These are phyloP conservation scores for Himalopsyche anomala DNA, from an alignment of 2,888 invertebrate genomes.

Conservation along the genomic window DNA sequence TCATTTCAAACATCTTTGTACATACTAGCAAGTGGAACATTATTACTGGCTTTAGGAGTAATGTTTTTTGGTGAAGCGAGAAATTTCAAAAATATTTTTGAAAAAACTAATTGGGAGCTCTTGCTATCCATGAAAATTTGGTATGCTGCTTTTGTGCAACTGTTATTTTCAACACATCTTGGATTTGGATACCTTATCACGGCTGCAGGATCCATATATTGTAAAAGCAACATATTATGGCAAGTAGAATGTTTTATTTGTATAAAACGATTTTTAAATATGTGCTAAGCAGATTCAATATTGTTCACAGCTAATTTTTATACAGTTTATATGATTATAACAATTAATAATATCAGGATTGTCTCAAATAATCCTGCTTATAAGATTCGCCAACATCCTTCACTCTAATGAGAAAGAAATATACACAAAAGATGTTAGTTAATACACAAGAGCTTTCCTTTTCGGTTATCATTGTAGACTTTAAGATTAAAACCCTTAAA, in stretches of 20 bases:
- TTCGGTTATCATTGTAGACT: no score
- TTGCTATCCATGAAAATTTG: constrained; percentile 74
- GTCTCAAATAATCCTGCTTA: no score
- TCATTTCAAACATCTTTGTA: constrained; percentile 74
- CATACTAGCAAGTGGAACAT: constrained; percentile 69
- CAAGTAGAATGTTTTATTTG: constrained; percentile 69
- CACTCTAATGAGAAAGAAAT: no score
- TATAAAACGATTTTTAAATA: neutral
- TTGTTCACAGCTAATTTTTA: neutral
- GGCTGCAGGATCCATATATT: constrained; percentile 80
- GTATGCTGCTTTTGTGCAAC: constrained; percentile 81
- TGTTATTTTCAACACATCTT: constrained; percentile 80
- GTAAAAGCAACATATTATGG: constrained; percentile 82
- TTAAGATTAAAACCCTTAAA: no score
- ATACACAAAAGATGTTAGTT: no score
- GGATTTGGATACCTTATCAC: constrained; percentile 81
- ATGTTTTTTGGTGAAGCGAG: constrained; percentile 68
- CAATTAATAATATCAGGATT: neutral
- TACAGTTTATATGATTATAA: neutral
- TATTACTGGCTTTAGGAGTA: constrained; percentile 71
- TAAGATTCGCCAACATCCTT: no score
- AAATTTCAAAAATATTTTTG: constrained; percentile 69
- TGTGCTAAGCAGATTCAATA: neutral
- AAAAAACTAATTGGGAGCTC: constrained; percentile 69
- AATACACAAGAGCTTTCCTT: no score